These are phyloP conservation scores for Desmodus rotundus DNA, from an alignment of 2,113 vertebrate genomes.

Conservation along the genomic window DNA sequence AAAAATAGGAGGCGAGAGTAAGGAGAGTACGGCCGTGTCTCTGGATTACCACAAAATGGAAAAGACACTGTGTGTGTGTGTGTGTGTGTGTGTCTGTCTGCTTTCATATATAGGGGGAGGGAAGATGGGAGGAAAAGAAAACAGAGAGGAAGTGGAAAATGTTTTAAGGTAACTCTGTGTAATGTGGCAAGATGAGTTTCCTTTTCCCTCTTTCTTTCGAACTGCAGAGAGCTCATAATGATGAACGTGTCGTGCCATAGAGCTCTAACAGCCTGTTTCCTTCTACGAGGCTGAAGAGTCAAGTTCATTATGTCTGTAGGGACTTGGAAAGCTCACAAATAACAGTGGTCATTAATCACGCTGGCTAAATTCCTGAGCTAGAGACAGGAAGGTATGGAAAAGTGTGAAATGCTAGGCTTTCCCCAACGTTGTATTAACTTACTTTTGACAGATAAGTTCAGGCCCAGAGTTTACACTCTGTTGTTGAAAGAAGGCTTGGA, in stretches of 20 bases:
- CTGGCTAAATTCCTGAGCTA: constrained; percentile 51
- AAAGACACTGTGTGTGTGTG: not conserved
- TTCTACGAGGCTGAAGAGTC: constrained; percentile 57
- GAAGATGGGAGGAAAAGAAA: not conserved
- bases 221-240: not conserved
- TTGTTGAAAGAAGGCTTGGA: constrained; percentile 63
- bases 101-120: not conserved
- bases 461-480: constrained; percentile 54
- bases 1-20: not conserved
- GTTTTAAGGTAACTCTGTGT: not conserved
- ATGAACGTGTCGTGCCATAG: not conserved
- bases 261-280: constrained; percentile 35
- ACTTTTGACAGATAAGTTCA: constrained; percentile 63
- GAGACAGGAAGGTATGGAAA: constrained; percentile 26
- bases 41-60: not conserved
- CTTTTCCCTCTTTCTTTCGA: not conserved
- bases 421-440: constrained; percentile 58
- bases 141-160: not conserved
- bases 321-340: constrained; percentile 59
- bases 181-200: not conserved
- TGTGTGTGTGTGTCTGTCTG: too few species aligned
- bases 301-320: constrained; percentile 59
- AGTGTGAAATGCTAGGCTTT: constrained; percentile 44
- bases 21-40: not conserved
- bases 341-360: constrained; percentile 63